phyloP scores from a whole-genome alignment of 2,113 vertebrate genomes.

The Megaceryle torquata region DNA sequence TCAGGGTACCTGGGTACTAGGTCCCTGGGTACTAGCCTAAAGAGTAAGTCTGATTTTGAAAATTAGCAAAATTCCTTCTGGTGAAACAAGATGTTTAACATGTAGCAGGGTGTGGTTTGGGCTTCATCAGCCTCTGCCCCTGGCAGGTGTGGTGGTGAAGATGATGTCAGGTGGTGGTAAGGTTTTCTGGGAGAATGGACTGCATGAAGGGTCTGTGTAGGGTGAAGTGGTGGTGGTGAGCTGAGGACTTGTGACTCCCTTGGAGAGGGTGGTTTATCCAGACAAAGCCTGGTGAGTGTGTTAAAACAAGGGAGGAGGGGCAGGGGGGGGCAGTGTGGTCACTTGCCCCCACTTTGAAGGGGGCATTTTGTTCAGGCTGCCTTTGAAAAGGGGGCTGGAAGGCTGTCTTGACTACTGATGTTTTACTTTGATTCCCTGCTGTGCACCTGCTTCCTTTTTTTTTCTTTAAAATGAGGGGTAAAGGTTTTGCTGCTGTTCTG shows the following conservation, averaged over 20 bases:
- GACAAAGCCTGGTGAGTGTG: neutral
- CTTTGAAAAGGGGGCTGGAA: neutral
- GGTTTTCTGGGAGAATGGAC: accelerated
- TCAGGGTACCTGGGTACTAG: neutral
- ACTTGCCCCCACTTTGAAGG: accelerated
- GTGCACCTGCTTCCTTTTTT: accelerated
- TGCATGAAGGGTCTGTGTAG: accelerated
- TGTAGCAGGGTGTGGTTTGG: neutral
- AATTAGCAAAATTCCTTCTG: neutral
- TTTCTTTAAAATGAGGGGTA: neutral
- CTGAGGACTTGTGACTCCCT: neutral
- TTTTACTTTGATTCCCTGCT: neutral
- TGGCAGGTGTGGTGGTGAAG: neutral
- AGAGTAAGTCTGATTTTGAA: neutral
- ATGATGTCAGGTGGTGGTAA: neutral
- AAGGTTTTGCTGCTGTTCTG: neutral
- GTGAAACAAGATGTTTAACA: neutral
- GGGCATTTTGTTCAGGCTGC: accelerated
- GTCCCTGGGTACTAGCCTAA: neutral
- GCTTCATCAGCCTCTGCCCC: neutral
- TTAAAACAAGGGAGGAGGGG: neutral
- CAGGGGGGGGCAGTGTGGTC: accelerated
- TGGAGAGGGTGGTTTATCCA: neutral
- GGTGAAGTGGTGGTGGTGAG: neutral
- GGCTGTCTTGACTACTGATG: neutral